phyloP scores from a whole-genome alignment of 53 echinoderm and acorn worm species.

The Echinarachnius parma region DNA sequence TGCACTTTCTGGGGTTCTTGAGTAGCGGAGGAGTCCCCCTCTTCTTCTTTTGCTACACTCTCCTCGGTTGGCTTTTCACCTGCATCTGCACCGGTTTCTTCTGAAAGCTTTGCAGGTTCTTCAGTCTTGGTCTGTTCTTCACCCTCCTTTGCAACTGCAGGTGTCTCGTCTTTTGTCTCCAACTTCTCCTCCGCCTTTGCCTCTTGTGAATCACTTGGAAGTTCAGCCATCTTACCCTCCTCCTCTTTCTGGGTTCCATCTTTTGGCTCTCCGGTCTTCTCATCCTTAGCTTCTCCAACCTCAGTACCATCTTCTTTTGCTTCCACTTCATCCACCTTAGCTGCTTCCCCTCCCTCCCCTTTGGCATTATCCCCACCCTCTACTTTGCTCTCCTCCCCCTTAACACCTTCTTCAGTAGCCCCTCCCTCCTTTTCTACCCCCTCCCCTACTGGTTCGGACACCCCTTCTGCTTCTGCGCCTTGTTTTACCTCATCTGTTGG shows the following conservation, averaged over 20 bases:
- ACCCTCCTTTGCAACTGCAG: neutral
- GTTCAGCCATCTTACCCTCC: neutral
- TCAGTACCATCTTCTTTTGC: constrained; percentile 12
- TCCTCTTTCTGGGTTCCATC: neutral
- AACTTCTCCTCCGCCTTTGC: neutral
- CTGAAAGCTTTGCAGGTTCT: neutral
- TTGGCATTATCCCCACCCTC: constrained; percentile 13
- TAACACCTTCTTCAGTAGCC: constrained; percentile 7
- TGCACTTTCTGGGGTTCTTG: constrained; percentile 1
- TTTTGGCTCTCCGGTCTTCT: neutral
- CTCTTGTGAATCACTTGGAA: neutral
- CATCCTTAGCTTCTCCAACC: neutral
- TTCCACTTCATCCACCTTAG: constrained; percentile 16
- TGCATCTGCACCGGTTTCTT: constrained; percentile 19
- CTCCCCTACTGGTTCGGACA: neutral
- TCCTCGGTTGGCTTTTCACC: no score
- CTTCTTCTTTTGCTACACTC: constrained; percentile 17
- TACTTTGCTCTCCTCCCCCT: constrained; percentile 4
- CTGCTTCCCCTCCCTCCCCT: constrained; percentile 2
- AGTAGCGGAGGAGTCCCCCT: no score
- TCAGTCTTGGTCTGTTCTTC: neutral
- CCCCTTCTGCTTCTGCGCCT: constrained; percentile 1
- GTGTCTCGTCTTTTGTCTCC: neutral
- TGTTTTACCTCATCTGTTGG: neutral
- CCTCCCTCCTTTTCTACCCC: neutral